phyloP scores from a whole-genome alignment of 2,888 invertebrate genomes.

The Malthinus flaveolus region DNA sequence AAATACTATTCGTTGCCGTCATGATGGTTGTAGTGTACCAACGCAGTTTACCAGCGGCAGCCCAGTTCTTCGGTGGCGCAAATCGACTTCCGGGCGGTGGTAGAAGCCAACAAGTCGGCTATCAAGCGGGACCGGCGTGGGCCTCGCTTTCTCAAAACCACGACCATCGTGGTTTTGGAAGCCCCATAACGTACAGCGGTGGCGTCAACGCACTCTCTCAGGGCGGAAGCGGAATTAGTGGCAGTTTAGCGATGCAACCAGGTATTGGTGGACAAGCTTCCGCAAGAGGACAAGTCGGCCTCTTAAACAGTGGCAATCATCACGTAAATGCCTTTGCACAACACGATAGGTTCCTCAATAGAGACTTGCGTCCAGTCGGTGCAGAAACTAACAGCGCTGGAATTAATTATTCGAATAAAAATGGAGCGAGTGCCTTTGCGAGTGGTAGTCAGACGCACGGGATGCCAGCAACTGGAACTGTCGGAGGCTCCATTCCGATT shows the following conservation, averaged over 20 bases:
- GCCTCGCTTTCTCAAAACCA: constrained; percentile 9
- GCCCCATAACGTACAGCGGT: background rate
- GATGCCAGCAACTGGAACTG: constrained; percentile 1
- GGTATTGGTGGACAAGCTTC: constrained; percentile 19
- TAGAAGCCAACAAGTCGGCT: constrained; percentile 4
- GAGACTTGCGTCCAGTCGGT: constrained; percentile 12
- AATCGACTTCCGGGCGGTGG: constrained; percentile 8
- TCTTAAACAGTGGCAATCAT: constrained; percentile 3
- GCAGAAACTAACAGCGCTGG: constrained; percentile 9
- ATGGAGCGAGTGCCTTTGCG: constrained; percentile 12
- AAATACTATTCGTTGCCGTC: background rate
- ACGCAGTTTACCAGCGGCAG: background rate
- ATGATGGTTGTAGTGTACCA: background rate
- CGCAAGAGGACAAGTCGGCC: constrained; percentile 4
- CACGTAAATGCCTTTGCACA: constrained; percentile 6
- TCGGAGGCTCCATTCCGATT: constrained; percentile 16
- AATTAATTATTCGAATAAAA: constrained; percentile 9
- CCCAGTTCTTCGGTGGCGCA: constrained; percentile 16
- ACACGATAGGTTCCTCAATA: constrained; percentile 9
- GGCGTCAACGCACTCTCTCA: background rate
- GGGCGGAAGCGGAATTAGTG: background rate
- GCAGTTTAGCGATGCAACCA: constrained; percentile 4
- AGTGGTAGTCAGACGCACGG: constrained; percentile 12
- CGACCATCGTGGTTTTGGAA: background rate
- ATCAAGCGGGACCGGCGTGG: constrained; percentile 17